Evolutionary conservation across 1,140 invertebrate genomes (phyloP).

Genomic region (Drosophila persimilis): DNA sequence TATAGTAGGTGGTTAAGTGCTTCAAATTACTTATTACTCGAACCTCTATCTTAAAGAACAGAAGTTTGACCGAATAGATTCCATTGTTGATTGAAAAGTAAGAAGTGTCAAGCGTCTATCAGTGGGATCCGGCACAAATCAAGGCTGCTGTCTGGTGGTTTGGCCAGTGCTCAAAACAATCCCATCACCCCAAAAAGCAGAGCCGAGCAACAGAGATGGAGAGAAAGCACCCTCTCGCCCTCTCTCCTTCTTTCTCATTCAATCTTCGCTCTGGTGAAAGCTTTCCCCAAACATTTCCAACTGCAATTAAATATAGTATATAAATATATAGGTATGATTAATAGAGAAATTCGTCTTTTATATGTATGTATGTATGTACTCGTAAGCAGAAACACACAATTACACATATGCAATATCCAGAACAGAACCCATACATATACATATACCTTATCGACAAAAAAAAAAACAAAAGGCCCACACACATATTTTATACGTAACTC

Average conservation of each 20-base stretch:
- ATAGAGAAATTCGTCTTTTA: constrained; percentile 36
- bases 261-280: neutral
- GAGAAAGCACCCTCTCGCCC: neutral
- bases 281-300: constrained; percentile 16
- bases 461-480: constrained; percentile 7
- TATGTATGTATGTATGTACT: constrained; percentile 35
- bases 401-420: constrained; percentile 19
- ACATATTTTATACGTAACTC: constrained; percentile 77
- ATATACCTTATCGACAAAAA: no score
- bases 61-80: no score
- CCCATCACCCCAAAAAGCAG: neutral
- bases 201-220: neutral
- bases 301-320: constrained; percentile 2
- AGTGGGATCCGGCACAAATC: no score
- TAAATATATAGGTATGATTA: constrained; percentile 29
- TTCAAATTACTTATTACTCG: no score
- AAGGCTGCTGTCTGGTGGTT: no score
- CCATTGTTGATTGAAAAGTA: no score
- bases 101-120: no score
- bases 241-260: constrained; percentile 1
- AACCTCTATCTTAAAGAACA: no score
- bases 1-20: no score
- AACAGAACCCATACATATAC: constrained; percentile 23
- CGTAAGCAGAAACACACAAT: constrained; percentile 24
- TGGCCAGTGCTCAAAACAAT: no score